Conservation (phyloP, 2,113 vertebrate species). For the Phocoena sinus region DNA sequence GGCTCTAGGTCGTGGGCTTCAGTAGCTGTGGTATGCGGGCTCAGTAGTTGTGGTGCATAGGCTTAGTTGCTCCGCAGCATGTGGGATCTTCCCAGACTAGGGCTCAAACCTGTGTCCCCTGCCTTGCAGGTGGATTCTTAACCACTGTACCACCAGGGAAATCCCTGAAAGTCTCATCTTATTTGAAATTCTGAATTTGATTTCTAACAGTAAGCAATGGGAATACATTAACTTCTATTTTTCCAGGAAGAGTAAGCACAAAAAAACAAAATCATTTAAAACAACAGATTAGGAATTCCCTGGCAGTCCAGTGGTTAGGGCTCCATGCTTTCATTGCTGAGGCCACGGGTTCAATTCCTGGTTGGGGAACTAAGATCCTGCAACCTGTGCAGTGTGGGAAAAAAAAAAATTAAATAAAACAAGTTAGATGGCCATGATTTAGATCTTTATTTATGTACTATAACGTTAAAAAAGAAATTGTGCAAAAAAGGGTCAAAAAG, state of each 20-base stretch:
- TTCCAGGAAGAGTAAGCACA: neutral
- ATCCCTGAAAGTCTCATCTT: neutral
- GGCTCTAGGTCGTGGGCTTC: no score
- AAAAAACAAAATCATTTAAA: slow-evolving; percentile 25
- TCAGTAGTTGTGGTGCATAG: no score
- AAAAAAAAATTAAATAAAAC: neutral
- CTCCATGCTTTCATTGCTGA: neutral
- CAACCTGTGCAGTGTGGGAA: neutral
- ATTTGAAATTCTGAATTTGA: neutral
- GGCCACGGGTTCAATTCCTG: neutral
- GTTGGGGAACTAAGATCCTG: neutral
- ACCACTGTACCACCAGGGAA: no score
- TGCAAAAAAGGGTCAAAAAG: neutral
- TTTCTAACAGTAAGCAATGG: slow-evolving; percentile 10
- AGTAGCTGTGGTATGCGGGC: no score
- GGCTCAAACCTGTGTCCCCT: no score
- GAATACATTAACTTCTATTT: neutral
- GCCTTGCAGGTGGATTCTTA: no score
- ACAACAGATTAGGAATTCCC: neutral
- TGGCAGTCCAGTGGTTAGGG: neutral
- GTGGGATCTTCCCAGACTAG: no score
- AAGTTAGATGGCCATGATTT: neutral
- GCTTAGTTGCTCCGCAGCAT: no score
- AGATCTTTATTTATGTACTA: neutral
- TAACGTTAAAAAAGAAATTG: neutral